A percentile compares a stretch with the other conserved stretches of the same genome.
These are phyloP conservation scores for Petrolisthes cinctipes DNA, from an alignment of 2,888 invertebrate genomes.

Conservation along the genomic window DNA sequence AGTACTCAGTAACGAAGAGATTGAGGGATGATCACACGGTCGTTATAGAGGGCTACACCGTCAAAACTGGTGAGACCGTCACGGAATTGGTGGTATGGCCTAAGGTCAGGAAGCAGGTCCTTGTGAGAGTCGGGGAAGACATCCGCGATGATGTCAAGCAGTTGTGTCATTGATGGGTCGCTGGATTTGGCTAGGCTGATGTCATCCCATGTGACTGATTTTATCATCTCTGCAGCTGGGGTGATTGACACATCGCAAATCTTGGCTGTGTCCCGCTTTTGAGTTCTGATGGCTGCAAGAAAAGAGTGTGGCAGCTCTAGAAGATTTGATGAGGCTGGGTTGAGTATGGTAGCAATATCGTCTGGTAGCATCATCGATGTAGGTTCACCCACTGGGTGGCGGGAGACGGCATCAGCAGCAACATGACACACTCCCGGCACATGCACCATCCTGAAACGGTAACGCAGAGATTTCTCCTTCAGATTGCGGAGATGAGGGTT, in stretches of 20 bases:
- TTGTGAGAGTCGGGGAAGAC: slow-evolving; percentile 6
- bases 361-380: background rate
- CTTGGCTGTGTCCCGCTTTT: background rate
- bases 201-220: background rate
- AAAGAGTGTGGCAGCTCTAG: slow-evolving; percentile 19
- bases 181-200: slow-evolving; percentile 17
- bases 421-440: background rate
- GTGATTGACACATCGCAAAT: background rate
- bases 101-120: background rate
- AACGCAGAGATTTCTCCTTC: slow-evolving; percentile 28
- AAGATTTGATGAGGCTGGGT: too few relatives aligned
- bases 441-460: slow-evolving; percentile 21
- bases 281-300: slow-evolving; percentile 5
- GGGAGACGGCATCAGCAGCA: slow-evolving; percentile 1
- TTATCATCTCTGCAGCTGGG: background rate
- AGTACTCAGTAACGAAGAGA: slow-evolving; percentile 8
- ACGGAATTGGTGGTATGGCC: slow-evolving; percentile 13
- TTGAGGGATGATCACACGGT: slow-evolving; percentile 22
- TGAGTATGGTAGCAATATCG: background rate
- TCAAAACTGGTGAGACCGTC: slow-evolving; percentile 23
- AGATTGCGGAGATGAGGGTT: slow-evolving; percentile 23
- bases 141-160: background rate
- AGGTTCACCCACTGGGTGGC: background rate
- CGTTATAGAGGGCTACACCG: slow-evolving; percentile 23
- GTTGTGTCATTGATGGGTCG: slow-evolving; percentile 16